Evolutionary conservation across 1,140 invertebrate genomes (phyloP).

Genomic region (Drosophila ananassae): DNA sequence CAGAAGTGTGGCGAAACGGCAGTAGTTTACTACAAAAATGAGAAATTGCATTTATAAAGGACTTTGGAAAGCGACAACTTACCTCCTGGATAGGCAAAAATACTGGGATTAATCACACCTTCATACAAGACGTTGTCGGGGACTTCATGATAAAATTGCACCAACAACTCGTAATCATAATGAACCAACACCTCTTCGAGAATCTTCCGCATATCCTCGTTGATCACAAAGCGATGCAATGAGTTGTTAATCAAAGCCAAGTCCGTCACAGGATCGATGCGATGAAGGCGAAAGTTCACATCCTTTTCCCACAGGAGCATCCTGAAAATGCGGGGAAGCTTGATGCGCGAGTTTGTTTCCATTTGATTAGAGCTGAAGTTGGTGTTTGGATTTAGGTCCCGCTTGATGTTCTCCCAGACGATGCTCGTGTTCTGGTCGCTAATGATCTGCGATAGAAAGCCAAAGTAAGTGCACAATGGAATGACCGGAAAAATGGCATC

Average conservation of each 20-base stretch:
- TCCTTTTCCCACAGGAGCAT: slow-evolving; percentile 44
- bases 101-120: slow-evolving; percentile 50
- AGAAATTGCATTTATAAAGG: background rate
- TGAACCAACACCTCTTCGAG: slow-evolving; percentile 50
- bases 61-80: background rate
- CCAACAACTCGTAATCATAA: slow-evolving; percentile 43
- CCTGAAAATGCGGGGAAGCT: slow-evolving; percentile 49
- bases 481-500: slow-evolving; percentile 5
- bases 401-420: slow-evolving; percentile 71
- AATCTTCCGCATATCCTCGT: slow-evolving; percentile 43
- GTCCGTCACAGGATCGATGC: slow-evolving; percentile 47
- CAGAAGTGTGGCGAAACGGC: slow-evolving; percentile 48
- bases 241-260: slow-evolving; percentile 69
- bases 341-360: slow-evolving; percentile 37
- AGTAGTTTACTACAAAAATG: slow-evolving; percentile 42
- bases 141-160: slow-evolving; percentile 56
- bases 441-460: slow-evolving; percentile 56
- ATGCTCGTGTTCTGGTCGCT: slow-evolving; percentile 46
- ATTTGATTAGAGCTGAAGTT: slow-evolving; percentile 49
- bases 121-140: slow-evolving; percentile 60
- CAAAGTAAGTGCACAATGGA: slow-evolving; percentile 53
- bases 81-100: slow-evolving; percentile 65
- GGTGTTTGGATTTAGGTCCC: slow-evolving; percentile 23
- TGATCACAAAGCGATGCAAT: slow-evolving; percentile 65
- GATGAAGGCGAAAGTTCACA: slow-evolving; percentile 22